Conservation (phyloP, 2,113 vertebrate species). For the Oncorhynchus tshawytscha region DNA sequence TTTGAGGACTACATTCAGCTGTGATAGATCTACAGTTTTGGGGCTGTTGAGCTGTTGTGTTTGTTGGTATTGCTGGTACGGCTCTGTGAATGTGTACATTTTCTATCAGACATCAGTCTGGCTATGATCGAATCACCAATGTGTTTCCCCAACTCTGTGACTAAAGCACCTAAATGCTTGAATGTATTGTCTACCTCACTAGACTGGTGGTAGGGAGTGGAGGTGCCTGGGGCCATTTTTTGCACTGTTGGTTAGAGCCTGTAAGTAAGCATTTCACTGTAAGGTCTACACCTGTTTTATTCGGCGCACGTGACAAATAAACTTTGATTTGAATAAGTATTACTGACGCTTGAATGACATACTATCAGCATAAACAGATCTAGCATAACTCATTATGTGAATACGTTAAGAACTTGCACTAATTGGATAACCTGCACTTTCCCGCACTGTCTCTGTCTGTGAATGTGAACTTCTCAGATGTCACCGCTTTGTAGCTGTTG, state of each 20-base stretch:
- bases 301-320: too few relatives aligned
- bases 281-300: too few relatives aligned
- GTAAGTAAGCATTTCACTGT: too few relatives aligned
- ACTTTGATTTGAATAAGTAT: not conserved
- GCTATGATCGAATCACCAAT: constrained; percentile 17
- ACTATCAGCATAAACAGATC: not conserved
- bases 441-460: too few relatives aligned
- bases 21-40: constrained; percentile 13
- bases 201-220: constrained; percentile 6
- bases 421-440: too few relatives aligned
- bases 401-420: not conserved
- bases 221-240: not conserved
- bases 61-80: not conserved
- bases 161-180: constrained; percentile 7
- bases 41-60: not conserved
- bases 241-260: too few relatives aligned
- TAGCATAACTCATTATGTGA: not conserved
- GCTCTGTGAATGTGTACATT: not conserved
- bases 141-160: constrained; percentile 16
- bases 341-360: not conserved
- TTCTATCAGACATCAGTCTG: constrained; percentile 15
- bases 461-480: too few relatives aligned
- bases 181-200: constrained; percentile 7
- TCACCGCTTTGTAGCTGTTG: too few relatives aligned
- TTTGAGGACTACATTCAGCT: constrained; percentile 18